These are phyloP conservation scores for Masticophis lateralis DNA, from an alignment of 2,797 vertebrate species.

Conservation along the genomic window DNA sequence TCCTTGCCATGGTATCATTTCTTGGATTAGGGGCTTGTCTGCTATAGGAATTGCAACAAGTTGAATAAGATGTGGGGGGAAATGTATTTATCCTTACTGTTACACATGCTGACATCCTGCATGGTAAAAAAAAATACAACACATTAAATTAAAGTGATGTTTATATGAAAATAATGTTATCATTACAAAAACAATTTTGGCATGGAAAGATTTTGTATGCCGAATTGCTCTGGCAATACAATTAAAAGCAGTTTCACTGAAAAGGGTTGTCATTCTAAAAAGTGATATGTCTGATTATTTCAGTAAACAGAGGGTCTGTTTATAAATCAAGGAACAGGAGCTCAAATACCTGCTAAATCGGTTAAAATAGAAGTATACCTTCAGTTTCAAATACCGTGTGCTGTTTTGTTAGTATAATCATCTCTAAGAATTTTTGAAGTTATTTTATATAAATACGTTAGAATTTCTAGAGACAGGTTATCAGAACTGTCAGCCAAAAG, in stretches of 20 bases:
- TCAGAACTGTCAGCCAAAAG: neutral
- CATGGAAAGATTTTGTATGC: neutral
- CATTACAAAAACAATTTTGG: neutral
- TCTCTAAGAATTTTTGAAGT: neutral
- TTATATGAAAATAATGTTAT: constrained; percentile 7
- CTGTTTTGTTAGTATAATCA: neutral
- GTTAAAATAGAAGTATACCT: neutral
- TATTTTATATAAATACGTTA: neutral
- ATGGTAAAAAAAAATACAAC: constrained; percentile 13
- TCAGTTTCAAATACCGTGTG: neutral
- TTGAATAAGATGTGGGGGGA: neutral
- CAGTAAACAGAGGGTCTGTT: neutral
- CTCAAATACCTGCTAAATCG: neutral
- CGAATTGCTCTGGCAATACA: neutral
- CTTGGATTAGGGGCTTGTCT: constrained; percentile 18
- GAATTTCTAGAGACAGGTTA: neutral
- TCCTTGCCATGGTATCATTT: constrained; percentile 34
- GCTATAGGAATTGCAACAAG: constrained; percentile 21
- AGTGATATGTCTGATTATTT: neutral
- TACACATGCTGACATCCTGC: neutral
- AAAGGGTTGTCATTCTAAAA: neutral
- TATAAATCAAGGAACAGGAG: neutral
- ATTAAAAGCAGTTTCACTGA: neutral
- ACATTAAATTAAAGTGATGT: constrained; percentile 15
- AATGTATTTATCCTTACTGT: constrained; percentile 28